These are phyloP conservation scores for Drosophila histrio DNA, from an alignment of 2,888 invertebrate species.

Conservation along the genomic window DNA sequence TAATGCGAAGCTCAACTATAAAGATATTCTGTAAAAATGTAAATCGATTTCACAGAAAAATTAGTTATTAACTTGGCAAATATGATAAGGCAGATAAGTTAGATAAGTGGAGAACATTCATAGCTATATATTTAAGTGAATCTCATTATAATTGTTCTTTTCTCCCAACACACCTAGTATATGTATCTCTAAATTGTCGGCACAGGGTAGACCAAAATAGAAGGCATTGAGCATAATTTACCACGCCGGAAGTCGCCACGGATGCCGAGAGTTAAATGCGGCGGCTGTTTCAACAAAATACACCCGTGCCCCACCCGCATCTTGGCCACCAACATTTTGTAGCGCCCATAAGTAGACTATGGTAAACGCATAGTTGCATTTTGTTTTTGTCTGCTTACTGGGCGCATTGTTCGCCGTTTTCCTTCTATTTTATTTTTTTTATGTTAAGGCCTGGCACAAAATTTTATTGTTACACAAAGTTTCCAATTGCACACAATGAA, in stretches of 20 bases:
- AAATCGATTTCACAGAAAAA: no score
- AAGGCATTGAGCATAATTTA: constrained; percentile 44
- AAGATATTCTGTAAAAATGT: background rate
- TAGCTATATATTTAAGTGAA: background rate
- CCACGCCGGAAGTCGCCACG: constrained; percentile 56
- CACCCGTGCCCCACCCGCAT: background rate
- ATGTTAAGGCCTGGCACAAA: constrained; percentile 27
- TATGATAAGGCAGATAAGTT: no score
- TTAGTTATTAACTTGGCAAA: no score
- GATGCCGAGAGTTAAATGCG: constrained; percentile 61
- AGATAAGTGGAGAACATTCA: no score
- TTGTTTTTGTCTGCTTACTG: constrained; percentile 32
- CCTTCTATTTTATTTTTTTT: background rate
- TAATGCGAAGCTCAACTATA: background rate
- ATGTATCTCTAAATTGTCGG: background rate
- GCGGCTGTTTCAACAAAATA: constrained; percentile 32
- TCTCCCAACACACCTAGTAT: no score
- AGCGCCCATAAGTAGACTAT: constrained; percentile 53
- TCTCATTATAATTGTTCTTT: background rate
- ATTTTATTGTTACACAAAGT: constrained; percentile 68
- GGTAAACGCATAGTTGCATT: constrained; percentile 30
- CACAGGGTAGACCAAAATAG: constrained; percentile 9
- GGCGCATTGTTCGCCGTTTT: constrained; percentile 20
- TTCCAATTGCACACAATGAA: constrained; percentile 64
- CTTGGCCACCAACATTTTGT: background rate